phyloP scores from a whole-genome alignment of 2,113 vertebrate species.

The Sclerurus mexicanus region DNA sequence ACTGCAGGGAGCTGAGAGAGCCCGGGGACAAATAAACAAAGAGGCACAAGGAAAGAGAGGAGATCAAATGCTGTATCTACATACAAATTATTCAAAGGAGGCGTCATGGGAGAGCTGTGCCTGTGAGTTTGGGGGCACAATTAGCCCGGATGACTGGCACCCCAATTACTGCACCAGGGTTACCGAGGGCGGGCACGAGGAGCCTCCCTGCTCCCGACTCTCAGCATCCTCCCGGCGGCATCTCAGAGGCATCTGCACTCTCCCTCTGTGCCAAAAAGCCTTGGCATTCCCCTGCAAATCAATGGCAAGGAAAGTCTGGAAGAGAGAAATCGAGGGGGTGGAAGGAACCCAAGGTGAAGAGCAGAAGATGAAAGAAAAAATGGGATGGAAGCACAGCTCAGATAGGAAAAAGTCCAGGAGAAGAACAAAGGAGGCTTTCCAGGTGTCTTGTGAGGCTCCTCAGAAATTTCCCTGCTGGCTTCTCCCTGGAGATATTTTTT shows the following conservation, averaged over 20 bases:
- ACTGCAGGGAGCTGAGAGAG: background rate
- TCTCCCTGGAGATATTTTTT: background rate
- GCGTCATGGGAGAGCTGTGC: background rate
- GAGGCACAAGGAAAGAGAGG: background rate
- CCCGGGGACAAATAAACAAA: slow-evolving; percentile 45
- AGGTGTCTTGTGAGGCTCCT: background rate
- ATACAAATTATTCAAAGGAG: slow-evolving; percentile 16
- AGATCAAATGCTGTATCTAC: slow-evolving; percentile 19
- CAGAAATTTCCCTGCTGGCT: background rate
- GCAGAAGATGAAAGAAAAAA: slow-evolving; percentile 29
- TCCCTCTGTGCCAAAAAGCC: background rate
- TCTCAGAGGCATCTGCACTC: background rate
- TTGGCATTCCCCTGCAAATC: slow-evolving; percentile 13
- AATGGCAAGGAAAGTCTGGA: background rate
- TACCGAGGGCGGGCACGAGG: background rate
- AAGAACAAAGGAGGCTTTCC: background rate
- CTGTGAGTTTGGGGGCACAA: background rate
- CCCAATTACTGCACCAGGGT: background rate
- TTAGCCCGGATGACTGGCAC: slow-evolving; percentile 2
- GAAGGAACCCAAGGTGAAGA: slow-evolving; percentile 10
- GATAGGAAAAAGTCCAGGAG: background rate
- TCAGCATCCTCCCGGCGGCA: background rate
- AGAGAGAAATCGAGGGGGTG: background rate
- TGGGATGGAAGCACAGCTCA: background rate
- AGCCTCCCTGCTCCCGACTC: background rate